These are phyloP conservation scores for Thumatha senex DNA, from an alignment of 2,888 invertebrate genomes.

Conservation along the genomic window DNA sequence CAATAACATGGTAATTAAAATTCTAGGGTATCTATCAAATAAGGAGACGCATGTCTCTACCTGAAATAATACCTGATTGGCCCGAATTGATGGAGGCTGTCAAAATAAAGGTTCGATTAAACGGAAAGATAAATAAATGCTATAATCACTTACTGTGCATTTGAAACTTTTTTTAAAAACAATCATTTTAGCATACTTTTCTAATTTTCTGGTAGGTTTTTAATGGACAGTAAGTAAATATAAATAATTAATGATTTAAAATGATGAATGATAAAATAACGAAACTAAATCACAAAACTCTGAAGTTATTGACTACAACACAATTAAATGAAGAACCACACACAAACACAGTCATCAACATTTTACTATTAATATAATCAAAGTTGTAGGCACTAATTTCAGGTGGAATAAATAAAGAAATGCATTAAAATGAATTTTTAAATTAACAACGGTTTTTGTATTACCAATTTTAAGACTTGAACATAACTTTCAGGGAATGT, in stretches of 20 bases:
- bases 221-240: constrained; percentile 56
- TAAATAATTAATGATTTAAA: constrained; percentile 71
- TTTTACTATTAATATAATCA: not conserved
- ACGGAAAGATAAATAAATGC: constrained; percentile 61
- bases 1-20: constrained; percentile 67
- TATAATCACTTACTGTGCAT: constrained; percentile 53
- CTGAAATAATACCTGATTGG: constrained; percentile 91
- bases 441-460: constrained; percentile 76
- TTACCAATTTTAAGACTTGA: constrained; percentile 73
- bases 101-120: constrained; percentile 87
- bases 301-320: constrained; percentile 50
- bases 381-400: constrained; percentile 43
- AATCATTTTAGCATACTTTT: too few species aligned
- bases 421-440: constrained; percentile 70
- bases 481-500: constrained; percentile 76
- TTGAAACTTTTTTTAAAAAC: constrained; percentile 39
- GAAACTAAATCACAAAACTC: constrained; percentile 56
- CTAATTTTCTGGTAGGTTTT: constrained; percentile 25
- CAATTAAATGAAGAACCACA: not conserved
- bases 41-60: constrained; percentile 87
- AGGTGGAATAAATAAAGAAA: constrained; percentile 67
- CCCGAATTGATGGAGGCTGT: constrained; percentile 87
- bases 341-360: constrained; percentile 18
- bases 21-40: constrained; percentile 88
- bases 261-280: constrained; percentile 63